Base-by-base conservation (phyloP, 1,140 invertebrate genomes). In the Onthophagus taurus region DNA sequence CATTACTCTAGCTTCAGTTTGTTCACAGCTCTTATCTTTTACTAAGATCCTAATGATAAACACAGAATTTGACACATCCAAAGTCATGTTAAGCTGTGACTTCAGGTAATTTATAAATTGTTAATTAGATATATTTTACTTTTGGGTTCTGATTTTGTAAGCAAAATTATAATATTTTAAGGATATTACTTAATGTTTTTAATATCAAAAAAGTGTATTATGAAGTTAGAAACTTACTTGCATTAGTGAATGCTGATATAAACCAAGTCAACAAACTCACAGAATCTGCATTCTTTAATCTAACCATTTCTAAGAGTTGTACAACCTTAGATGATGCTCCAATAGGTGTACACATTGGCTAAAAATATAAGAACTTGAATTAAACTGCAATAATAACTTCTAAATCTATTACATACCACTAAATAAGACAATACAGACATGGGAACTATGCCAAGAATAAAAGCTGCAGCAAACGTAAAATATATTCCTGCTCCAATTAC, bases 331-430 rank as follows among this genome's bases (percentile, higher is more conserved):
- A 77, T 19, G 77, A 79, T 21, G 77, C 75, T 48, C 79, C 80
- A 44, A 83, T 70, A 4, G 80, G 80, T 1, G 78, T 81, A 51
- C 76, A 79, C 7, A 81, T 62, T 2, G 79, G 77, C 78, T 82
- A 55, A 61, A 42, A 31, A 17, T 26, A 26, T 26, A 26, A 26
- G n/a, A 26, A 26, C n/a, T 7, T 26, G n/a, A 26, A 21, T n/a
- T 26, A 26, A 26, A 7, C 24, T 21, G n/a, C 18, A 18, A 19
- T 19, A 50, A 36, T 48, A 46, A 34, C 41, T 44, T 45, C 36
- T 4, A 30, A 43, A 49, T 50, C 34, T 39, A 46, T 16, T 61
- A 75, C 77, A 71, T 67, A 83, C 81, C 55, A 75, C 70, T 47
- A 80, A 53, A 50, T 74, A 69, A 1, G 69, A 70, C 16, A 83